Evolutionary conservation across 1,140 invertebrate species (phyloP).

Genomic region (Cotesia typhae): DNA sequence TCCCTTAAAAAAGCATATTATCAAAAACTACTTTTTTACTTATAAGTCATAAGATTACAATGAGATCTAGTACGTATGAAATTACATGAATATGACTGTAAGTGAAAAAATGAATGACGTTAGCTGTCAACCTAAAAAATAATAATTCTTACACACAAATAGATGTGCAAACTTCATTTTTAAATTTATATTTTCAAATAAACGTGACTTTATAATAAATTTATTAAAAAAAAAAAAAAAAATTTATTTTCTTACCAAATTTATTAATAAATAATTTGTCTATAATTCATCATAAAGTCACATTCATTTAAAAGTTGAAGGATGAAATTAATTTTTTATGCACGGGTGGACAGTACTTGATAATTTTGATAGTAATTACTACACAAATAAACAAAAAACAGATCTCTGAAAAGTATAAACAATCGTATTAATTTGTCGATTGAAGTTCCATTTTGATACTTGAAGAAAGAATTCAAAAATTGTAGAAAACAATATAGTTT

Average conservation of each 20-base stretch:
- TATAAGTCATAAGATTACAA: not conserved
- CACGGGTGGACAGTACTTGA: no score
- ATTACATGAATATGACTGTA: constrained; percentile 14
- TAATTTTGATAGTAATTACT: not conserved
- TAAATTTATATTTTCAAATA: no score
- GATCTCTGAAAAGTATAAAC: not conserved
- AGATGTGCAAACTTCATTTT: no score
- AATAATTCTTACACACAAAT: no score
- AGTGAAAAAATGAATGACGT: not conserved
- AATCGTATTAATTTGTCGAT: not conserved
- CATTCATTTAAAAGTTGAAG: no score
- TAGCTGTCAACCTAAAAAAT: no score
- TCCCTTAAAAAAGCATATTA: constrained; percentile 1
- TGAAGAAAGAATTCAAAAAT: not conserved
- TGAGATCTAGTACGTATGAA: not conserved
- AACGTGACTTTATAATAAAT: no score
- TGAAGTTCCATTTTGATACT: not conserved
- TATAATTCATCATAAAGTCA: no score
- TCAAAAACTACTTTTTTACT: not conserved
- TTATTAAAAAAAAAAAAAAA: no score
- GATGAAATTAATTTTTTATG: no score
- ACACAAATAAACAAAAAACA: not conserved
- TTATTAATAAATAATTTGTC: no score
- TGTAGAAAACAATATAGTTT: not conserved
- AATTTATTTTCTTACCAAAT: no score